Evolutionary conservation across 2,113 vertebrate genomes (phyloP).

Genomic region (Mesoclemmys tuberculata): DNA sequence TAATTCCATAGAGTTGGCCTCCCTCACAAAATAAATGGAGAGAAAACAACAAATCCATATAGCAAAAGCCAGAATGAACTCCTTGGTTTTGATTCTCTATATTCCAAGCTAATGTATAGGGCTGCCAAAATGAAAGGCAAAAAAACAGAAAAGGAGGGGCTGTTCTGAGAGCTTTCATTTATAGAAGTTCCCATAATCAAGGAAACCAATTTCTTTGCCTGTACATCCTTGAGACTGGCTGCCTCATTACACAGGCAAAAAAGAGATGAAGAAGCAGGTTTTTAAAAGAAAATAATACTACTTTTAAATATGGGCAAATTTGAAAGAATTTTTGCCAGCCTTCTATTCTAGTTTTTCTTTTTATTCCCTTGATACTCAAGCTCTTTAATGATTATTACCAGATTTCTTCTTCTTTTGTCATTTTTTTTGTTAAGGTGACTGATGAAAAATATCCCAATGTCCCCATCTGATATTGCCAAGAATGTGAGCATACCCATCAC

Average conservation of each 20-base stretch:
- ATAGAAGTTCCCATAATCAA: neutral
- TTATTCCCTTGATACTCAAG: neutral
- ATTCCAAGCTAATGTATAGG: neutral
- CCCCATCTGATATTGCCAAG: neutral
- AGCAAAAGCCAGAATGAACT: neutral
- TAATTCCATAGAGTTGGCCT: neutral
- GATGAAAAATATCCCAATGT: neutral
- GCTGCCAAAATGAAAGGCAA: neutral
- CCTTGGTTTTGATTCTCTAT: neutral
- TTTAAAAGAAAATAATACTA: neutral
- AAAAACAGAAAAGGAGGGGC: neutral
- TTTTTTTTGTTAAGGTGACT: neutral
- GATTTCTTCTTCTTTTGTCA: neutral
- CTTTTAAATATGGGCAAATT: neutral
- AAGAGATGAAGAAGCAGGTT: fast-evolving
- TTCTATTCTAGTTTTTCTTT: neutral
- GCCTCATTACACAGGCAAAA: neutral
- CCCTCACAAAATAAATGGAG: neutral
- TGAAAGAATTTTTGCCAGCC: neutral
- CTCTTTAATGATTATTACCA: neutral
- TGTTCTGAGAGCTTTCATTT: neutral
- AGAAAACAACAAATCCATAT: neutral
- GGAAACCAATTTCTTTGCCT: neutral
- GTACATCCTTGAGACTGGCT: neutral
- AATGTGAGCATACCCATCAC: neutral